phyloP scores from a whole-genome alignment of 2,888 invertebrate species.

The Abrostola tripartita region DNA sequence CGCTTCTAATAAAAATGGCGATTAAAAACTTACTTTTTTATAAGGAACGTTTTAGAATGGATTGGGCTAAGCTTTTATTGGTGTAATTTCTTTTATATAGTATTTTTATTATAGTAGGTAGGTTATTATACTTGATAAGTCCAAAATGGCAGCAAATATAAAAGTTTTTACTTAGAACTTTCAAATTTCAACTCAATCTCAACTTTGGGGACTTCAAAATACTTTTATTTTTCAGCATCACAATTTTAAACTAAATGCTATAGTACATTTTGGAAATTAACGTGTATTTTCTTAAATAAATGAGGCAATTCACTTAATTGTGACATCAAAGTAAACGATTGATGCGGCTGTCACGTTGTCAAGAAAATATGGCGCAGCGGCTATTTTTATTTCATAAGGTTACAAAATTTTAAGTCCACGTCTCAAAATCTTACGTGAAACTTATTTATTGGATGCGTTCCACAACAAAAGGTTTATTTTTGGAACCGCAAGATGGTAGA shows the following conservation, averaged over 20 bases:
- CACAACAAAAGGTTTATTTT: slow-evolving; percentile 51
- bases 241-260: slow-evolving; percentile 7
- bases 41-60: background rate
- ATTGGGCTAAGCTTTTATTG: slow-evolving; percentile 13
- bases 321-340: slow-evolving; percentile 75
- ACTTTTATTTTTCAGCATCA: slow-evolving; percentile 4
- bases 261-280: slow-evolving; percentile 48
- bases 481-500: slow-evolving; percentile 2
- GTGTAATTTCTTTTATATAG: slow-evolving; percentile 18
- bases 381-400: slow-evolving; percentile 43
- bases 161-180: background rate
- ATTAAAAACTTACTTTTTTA: slow-evolving; percentile 27
- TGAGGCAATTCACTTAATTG: slow-evolving; percentile 53
- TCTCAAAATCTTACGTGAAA: slow-evolving; percentile 21
- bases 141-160: too few relatives aligned
- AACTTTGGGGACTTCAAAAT: too few relatives aligned
- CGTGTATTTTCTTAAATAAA: slow-evolving; percentile 48
- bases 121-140: background rate
- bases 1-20: slow-evolving; percentile 40
- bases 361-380: slow-evolving; percentile 56
- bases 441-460: slow-evolving; percentile 27
- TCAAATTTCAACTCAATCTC: background rate
- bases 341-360: slow-evolving; percentile 62
- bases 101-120: background rate
- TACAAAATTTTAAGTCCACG: slow-evolving; percentile 12